phyloP scores from a whole-genome alignment of 64 coral and sea anemone genomes.

The Stylophora pistillata region DNA sequence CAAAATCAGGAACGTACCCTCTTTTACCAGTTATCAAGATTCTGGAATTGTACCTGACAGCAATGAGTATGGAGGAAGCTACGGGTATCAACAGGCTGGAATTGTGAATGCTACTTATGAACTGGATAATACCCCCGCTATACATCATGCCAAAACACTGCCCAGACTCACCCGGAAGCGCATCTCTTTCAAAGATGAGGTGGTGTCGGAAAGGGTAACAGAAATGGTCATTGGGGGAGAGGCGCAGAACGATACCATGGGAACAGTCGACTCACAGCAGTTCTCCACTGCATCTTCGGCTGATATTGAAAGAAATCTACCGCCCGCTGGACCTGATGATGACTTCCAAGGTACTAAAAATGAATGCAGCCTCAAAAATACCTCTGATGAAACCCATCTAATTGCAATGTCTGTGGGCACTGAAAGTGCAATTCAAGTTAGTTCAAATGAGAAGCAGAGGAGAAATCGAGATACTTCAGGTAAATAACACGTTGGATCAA shows the following conservation, averaged over 20 bases:
- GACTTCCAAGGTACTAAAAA: not conserved
- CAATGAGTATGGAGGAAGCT: constrained; percentile 1
- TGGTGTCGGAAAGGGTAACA: not conserved
- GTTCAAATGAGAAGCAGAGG: not conserved
- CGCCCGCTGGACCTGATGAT: not conserved
- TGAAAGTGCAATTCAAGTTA: not conserved
- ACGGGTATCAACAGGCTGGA: constrained; percentile 14
- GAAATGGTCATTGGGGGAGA: not conserved
- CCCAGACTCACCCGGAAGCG: constrained; percentile 8
- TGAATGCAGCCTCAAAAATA: not conserved
- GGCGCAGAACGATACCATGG: not conserved
- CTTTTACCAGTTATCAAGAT: constrained; percentile 35
- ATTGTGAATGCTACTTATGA: constrained; percentile 19
- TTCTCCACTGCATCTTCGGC: not conserved
- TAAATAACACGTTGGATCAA: not conserved
- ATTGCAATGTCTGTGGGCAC: not conserved
- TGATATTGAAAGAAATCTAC: not conserved
- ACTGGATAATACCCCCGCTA: not conserved
- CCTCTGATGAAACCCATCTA: not conserved
- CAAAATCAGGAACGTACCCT: not conserved
- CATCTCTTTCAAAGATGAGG: constrained; percentile 68
- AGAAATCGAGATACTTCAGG: not conserved
- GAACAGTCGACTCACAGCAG: not conserved
- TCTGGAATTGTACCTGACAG: constrained; percentile 70
- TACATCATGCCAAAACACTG: not conserved